These are phyloP conservation scores for Dendrocopos noguchii DNA, from an alignment of 2,113 vertebrate species.

Conservation along the genomic window DNA sequence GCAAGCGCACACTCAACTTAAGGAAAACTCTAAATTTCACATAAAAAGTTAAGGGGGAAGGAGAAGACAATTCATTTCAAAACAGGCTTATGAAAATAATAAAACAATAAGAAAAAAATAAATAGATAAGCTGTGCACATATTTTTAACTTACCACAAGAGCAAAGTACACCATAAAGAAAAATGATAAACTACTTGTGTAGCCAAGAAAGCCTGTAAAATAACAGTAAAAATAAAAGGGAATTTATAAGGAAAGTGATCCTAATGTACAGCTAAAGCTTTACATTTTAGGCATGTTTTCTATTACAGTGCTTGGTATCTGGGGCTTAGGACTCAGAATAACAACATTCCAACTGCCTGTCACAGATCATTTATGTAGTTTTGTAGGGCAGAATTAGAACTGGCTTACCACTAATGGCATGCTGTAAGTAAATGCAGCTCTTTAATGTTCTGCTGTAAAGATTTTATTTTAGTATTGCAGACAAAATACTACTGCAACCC, in stretches of 20 bases:
- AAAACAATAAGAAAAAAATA: slow-evolving; percentile 59
- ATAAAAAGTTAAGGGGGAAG: slow-evolving; percentile 15
- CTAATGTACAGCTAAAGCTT: slow-evolving; percentile 76
- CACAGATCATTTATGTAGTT: slow-evolving; percentile 83
- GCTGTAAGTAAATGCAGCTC: slow-evolving; percentile 80
- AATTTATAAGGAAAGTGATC: slow-evolving; percentile 84
- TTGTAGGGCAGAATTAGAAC: slow-evolving; percentile 80
- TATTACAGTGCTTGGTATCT: slow-evolving; percentile 79
- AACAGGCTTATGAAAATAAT: slow-evolving; percentile 58
- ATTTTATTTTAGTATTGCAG: slow-evolving; percentile 84
- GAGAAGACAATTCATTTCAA: slow-evolving; percentile 49
- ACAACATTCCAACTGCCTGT: slow-evolving; percentile 84
- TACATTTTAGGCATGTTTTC: slow-evolving; percentile 80
- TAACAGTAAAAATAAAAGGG: slow-evolving; percentile 80
- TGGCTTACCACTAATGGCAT: slow-evolving; percentile 83
- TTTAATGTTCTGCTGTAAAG: slow-evolving; percentile 83
- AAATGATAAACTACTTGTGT: slow-evolving; percentile 95
- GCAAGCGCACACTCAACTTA: not conserved
- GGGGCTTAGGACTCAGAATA: slow-evolving; percentile 80
- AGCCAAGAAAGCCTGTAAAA: slow-evolving; percentile 94
- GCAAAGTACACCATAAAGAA: slow-evolving; percentile 93
- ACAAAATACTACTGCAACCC: slow-evolving; percentile 81
- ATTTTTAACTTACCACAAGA: slow-evolving; percentile 89
- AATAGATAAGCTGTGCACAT: slow-evolving; percentile 58
- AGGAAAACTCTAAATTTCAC: slow-evolving; percentile 21